Conservation (phyloP, 1,140 invertebrate genomes). For the Drosophila rufa region DNA sequence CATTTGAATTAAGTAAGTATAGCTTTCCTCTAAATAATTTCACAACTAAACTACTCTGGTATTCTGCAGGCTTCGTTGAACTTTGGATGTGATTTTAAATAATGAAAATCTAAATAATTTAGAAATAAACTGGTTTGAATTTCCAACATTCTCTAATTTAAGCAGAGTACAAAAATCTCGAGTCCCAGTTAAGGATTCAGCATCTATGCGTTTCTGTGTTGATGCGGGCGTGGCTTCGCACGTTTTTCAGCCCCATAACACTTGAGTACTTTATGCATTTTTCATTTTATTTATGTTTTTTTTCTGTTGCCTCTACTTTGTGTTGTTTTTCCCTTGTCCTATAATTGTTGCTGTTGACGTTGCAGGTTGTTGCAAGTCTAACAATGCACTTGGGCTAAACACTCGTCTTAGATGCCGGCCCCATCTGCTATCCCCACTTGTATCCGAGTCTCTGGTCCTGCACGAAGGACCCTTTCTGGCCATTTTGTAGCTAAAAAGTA, state of each 20-base stretch:
- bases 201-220: slow-evolving; percentile 15
- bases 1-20: slow-evolving; percentile 26
- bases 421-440: slow-evolving; percentile 16
- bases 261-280: slow-evolving; percentile 76
- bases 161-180: slow-evolving; percentile 10
- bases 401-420: slow-evolving; percentile 30
- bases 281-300: slow-evolving; percentile 36
- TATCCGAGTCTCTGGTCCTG: neutral
- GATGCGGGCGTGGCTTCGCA: slow-evolving; percentile 8
- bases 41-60: neutral
- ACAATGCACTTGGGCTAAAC: slow-evolving; percentile 69
- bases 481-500: slow-evolving; percentile 70
- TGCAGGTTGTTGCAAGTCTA: slow-evolving; percentile 70
- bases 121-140: neutral
- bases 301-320: slow-evolving; percentile 39
- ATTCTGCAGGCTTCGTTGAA: neutral
- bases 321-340: slow-evolving; percentile 42
- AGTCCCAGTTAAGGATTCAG: slow-evolving; percentile 1
- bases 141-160: neutral
- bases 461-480: slow-evolving; percentile 30
- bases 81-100: neutral
- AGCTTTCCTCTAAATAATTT: slow-evolving; percentile 18
- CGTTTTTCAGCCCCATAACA: slow-evolving; percentile 45
- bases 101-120: too few relatives aligned
- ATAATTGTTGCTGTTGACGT: slow-evolving; percentile 56